These are phyloP conservation scores for Glyphotaelius pellucidus DNA, from an alignment of 2,888 invertebrate genomes.

Conservation along the genomic window DNA sequence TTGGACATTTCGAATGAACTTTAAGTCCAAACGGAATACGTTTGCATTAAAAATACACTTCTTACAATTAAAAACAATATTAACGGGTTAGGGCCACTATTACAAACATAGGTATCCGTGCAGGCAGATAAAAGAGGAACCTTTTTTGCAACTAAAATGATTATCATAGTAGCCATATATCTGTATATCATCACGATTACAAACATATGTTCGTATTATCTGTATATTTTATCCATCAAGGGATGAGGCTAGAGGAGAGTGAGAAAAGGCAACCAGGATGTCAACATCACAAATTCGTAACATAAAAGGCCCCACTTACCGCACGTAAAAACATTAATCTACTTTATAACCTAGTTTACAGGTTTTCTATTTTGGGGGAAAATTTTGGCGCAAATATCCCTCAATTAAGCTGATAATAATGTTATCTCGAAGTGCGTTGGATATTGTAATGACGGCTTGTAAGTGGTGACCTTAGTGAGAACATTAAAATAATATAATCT, in stretches of 20 bases:
- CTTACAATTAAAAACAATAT: no score
- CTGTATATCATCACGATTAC: no score
- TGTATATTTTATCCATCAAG: neutral
- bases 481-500: constrained; percentile 24
- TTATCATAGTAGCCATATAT: no score
- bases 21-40: no score
- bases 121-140: no score
- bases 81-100: no score
- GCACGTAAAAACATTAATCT: neutral
- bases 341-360: neutral
- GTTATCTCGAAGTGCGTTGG: neutral
- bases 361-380: neutral
- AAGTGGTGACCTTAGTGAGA: constrained; percentile 22
- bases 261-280: neutral
- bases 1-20: no score
- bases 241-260: neutral
- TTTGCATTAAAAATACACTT: no score
- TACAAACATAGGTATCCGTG: no score
- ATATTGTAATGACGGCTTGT: neutral
- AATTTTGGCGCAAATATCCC: neutral
- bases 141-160: no score
- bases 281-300: neutral
- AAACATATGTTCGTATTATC: neutral
- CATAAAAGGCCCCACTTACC: neutral
- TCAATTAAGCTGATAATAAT: neutral